These are phyloP conservation scores for Xylocampa areola DNA, from an alignment of 2,888 invertebrate genomes.

Conservation along the genomic window DNA sequence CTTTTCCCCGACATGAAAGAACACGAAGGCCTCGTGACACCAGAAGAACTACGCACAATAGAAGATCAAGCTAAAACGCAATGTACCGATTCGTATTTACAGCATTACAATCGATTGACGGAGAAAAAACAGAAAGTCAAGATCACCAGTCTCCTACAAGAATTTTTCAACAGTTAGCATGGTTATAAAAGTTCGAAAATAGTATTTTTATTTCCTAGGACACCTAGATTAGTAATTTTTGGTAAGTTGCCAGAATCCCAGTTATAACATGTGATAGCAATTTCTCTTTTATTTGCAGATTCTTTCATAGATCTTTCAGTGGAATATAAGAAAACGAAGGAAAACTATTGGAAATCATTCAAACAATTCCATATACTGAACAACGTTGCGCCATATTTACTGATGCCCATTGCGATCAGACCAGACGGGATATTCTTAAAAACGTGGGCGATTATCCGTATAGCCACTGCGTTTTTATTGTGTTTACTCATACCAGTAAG, in stretches of 20 bases:
- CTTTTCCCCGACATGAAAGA: constrained; percentile 86
- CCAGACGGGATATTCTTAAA: constrained; percentile 82
- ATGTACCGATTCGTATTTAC: constrained; percentile 69
- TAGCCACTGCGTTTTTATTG: constrained; percentile 73
- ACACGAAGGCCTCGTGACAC: constrained; percentile 77
- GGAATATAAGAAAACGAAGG: constrained; percentile 71
- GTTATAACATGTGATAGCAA: background rate
- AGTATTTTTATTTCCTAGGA: background rate
- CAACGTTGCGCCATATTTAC: constrained; percentile 74
- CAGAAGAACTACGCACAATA: constrained; percentile 73
- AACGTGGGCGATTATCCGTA: constrained; percentile 77
- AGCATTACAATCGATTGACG: constrained; percentile 64
- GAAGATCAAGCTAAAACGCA: constrained; percentile 72
- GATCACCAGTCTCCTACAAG: constrained; percentile 77
- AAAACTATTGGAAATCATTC: constrained; percentile 78
- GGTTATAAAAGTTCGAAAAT: background rate
- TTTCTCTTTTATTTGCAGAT: constrained; percentile 64
- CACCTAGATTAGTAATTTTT: background rate
- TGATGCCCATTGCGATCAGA: constrained; percentile 79
- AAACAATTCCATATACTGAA: constrained; percentile 74
- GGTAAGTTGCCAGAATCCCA: background rate
- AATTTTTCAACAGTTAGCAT: constrained; percentile 75
- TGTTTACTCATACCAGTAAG: constrained; percentile 82
- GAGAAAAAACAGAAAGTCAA: constrained; percentile 63
- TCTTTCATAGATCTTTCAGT: constrained; percentile 79